Base-by-base conservation (phyloP, 1,140 invertebrate species). In the Cydia amplana region DNA sequence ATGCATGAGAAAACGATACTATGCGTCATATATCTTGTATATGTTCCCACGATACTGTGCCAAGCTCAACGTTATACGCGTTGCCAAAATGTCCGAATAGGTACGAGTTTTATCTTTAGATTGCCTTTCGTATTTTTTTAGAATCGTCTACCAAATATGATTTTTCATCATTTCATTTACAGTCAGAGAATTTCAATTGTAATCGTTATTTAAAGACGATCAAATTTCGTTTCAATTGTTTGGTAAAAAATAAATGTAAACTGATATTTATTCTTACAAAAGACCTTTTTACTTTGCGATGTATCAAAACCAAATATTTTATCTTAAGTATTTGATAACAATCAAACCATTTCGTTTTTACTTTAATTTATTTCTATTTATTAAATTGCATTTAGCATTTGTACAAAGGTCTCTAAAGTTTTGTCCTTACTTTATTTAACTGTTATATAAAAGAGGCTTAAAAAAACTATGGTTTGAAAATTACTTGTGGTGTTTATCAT, bases 1-100 rank as follows among this genome's bases (percentile, higher is more conserved):
- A 70, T 70, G 65, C 65, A 70, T 70, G 65, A 70, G 65, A 70
- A 70, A 70, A 43, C 65, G 65, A 70, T 70, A 67, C 64, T 16
- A 32, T 36, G 36, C 65, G 28, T 36, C 65, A 40, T 70, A 70
- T 70, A 70, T 70, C 32, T 70, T 36, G 28, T 70, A 70, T 70
- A 70, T 70, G 36, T 20, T 32, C 65, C 32, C 32, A 23, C 65
- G 65, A 36, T 70, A 70, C 28, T 40, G 65, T 70, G 65, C 65
- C 65, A 70, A 70, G 16, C 32, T 36, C 28, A 9, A 70, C 65
- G n/a, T 70, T 51, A 55, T 51, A 51, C 43, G 20, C 28, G 72
- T 73, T 55, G 43, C 49, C 72, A 51, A 73, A 73, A 51, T 23
- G 46, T 55, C 49, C 72, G 14, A 73, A 43, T n/a, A 60, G 18